A percentile compares a stretch with the other conserved stretches of the same genome.
Conservation (phyloP, 2,888 invertebrate species). For the Macaria liturata region DNA sequence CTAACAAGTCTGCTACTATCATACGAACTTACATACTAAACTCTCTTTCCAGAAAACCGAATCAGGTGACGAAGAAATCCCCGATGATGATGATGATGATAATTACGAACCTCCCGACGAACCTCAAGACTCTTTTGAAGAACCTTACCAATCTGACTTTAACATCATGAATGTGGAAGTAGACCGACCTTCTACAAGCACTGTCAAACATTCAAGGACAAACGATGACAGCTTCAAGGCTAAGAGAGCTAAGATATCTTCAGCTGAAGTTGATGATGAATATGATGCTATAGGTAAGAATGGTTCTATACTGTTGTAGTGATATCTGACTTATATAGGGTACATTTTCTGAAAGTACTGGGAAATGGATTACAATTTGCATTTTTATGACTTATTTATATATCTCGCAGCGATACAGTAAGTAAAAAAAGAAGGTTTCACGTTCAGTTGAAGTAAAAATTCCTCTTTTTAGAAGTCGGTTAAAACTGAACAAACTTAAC, state of each 20-base stretch:
- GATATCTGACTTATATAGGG: too few relatives aligned
- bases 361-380: too few relatives aligned
- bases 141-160: constrained; percentile 30
- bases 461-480: too few relatives aligned
- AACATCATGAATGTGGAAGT: constrained; percentile 16
- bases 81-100: constrained; percentile 45
- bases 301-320: too few relatives aligned
- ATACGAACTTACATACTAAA: too few relatives aligned
- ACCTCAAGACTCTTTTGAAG: constrained; percentile 24
- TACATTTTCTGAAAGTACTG: too few relatives aligned
- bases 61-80: constrained; percentile 41
- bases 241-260: constrained; percentile 15
- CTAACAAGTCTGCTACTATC: too few relatives aligned
- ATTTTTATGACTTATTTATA: too few relatives aligned
- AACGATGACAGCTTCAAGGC: constrained; percentile 3
- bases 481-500: too few relatives aligned
- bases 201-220: constrained; percentile 5
- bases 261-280: constrained; percentile 65
- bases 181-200: constrained; percentile 17
- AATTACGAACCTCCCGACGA: constrained; percentile 27
- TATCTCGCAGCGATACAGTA: too few relatives aligned
- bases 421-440: too few relatives aligned
- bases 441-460: too few relatives aligned
- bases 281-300: constrained; percentile 71
- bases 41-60: not conserved